These are phyloP conservation scores for Standfussiana lucernea DNA, from an alignment of 2,888 invertebrate species.

Conservation along the genomic window DNA sequence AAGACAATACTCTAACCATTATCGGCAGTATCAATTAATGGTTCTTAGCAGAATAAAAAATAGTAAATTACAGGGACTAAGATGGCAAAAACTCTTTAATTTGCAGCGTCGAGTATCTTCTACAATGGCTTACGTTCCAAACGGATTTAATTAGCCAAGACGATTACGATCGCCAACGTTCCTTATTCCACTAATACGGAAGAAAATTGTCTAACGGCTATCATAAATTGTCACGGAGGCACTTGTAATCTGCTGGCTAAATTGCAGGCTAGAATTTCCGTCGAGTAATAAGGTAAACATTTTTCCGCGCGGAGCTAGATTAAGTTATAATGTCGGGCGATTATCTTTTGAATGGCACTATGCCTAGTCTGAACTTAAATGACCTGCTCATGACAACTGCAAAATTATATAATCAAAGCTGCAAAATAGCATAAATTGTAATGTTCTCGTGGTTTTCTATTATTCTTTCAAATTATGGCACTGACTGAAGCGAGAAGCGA, in stretches of 20 bases:
- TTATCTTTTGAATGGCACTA: conserved; percentile 36
- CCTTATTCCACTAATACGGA: conserved; percentile 47
- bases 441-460: neutral
- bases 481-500: neutral
- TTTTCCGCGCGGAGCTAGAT: conserved; percentile 40
- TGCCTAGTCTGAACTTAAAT: conserved; percentile 21
- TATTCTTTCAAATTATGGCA: conserved; percentile 18
- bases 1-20: conserved; percentile 24
- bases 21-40: conserved; percentile 34
- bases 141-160: conserved; percentile 48
- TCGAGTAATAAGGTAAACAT: conserved; percentile 43
- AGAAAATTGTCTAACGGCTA: conserved; percentile 55
- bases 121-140: conserved; percentile 35
- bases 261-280: conserved; percentile 54
- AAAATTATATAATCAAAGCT: no score
- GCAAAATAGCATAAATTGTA: conserved; percentile 29
- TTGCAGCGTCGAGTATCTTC: conserved; percentile 19
- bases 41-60: conserved; percentile 23
- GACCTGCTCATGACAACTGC: conserved; percentile 11
- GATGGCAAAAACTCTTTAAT: conserved; percentile 40
- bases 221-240: conserved; percentile 50
- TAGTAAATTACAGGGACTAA: conserved; percentile 22
- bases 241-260: conserved; percentile 45
- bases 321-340: conserved; percentile 50
- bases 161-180: conserved; percentile 35